Conservation (phyloP, 2,888 invertebrate genomes). For the Synanthedon myopaeformis region DNA sequence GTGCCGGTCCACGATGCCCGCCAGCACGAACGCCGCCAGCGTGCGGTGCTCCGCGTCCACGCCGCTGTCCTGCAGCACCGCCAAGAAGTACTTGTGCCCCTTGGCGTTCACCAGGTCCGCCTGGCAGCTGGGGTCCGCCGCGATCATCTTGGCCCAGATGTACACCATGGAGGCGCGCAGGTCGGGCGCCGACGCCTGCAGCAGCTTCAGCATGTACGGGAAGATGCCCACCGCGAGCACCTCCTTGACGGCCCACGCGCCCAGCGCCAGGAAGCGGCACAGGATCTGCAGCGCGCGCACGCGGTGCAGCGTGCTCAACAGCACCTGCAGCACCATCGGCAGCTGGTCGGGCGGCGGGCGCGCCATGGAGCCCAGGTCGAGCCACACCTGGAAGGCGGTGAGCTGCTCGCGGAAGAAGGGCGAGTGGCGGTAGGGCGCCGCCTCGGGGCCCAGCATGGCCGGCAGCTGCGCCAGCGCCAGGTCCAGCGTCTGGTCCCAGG, state of each 20-base stretch:
- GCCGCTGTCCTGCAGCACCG: slow-evolving; percentile 87
- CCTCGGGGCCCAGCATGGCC: slow-evolving; percentile 68
- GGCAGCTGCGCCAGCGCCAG: slow-evolving; percentile 92
- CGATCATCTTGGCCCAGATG: slow-evolving; percentile 99
- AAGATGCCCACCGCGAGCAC: slow-evolving; percentile 98
- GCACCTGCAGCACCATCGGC: slow-evolving; percentile 95
- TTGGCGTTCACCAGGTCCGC: slow-evolving; percentile 93
- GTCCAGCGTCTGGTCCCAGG: slow-evolving; percentile 98
- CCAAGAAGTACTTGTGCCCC: slow-evolving; percentile 94
- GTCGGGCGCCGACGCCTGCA: slow-evolving; percentile 95
- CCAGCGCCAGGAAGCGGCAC: slow-evolving; percentile 93
- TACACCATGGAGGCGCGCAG: slow-evolving; percentile 93
- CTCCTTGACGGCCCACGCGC: slow-evolving; percentile 81
- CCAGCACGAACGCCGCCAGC: slow-evolving; percentile 93
- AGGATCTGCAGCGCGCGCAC: slow-evolving; percentile 94
- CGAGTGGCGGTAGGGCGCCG: slow-evolving; percentile 76
- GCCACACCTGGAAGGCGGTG: slow-evolving; percentile 97
- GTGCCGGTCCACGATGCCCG: slow-evolving; percentile 92
- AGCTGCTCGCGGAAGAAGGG: slow-evolving; percentile 98
- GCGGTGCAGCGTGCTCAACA: slow-evolving; percentile 82
- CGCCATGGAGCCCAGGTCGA: slow-evolving; percentile 74
- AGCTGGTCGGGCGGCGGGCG: slow-evolving; percentile 94
- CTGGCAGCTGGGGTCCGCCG: slow-evolving; percentile 96
- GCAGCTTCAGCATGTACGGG: slow-evolving; percentile 96
- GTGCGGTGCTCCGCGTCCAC: slow-evolving; percentile 91